phyloP scores from a whole-genome alignment of 2,888 invertebrate species.

The Spicauda simplicius region DNA sequence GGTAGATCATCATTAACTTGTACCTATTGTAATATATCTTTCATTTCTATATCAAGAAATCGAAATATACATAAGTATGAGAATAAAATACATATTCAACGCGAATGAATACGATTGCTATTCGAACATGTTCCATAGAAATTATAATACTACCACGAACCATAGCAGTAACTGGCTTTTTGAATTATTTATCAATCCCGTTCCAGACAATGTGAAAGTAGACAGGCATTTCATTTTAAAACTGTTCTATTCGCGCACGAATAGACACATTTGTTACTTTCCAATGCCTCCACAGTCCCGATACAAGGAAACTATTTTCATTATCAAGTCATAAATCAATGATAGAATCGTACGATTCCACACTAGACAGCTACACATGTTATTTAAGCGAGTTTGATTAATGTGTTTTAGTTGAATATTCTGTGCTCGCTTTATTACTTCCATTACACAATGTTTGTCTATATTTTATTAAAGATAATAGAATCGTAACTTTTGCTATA shows the following conservation, averaged over 20 bases:
- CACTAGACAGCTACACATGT: conserved; percentile 70
- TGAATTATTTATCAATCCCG: conserved; percentile 40
- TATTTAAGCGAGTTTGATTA: conserved; percentile 71
- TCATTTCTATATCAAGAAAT: neutral
- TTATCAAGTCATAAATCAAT: conserved; percentile 79
- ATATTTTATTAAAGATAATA: neutral
- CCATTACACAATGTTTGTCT: conserved; percentile 35
- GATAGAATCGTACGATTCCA: conserved; percentile 72
- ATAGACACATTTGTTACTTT: conserved; percentile 54
- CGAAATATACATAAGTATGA: neutral
- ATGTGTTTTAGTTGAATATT: conserved; percentile 50
- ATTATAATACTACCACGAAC: conserved; percentile 9
- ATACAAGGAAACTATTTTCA: conserved; percentile 76
- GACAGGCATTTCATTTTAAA: conserved; percentile 57
- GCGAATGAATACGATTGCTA: neutral
- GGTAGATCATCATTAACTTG: too few relatives aligned
- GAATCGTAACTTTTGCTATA: neutral
- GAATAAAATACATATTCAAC: neutral
- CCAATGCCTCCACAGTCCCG: conserved; percentile 48
- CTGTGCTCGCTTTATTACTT: conserved; percentile 30
- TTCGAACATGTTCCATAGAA: conserved; percentile 8
- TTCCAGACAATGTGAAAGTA: conserved; percentile 38
- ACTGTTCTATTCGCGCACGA: conserved; percentile 53
- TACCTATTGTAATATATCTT: too few relatives aligned
- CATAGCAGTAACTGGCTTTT: conserved; percentile 25